Base-by-base conservation (phyloP, 2,888 invertebrate species). In the Heterodera filipjevi region DNA sequence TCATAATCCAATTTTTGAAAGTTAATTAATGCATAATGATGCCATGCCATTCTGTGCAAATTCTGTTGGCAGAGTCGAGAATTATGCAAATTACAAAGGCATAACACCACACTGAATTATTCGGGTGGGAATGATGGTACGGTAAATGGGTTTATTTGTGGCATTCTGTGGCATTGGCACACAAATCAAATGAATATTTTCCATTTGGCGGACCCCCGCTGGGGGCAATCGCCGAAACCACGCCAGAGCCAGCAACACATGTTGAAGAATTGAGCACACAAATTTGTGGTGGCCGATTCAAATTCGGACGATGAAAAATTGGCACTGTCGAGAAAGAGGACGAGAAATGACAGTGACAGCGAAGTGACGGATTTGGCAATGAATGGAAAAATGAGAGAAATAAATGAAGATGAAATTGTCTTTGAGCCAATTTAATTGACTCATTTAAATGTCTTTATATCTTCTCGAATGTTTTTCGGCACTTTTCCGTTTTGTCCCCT, bases 271-370 rank as follows among this genome's bases (percentile, higher is more conserved):
- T 10, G 8, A 14, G 49, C 59, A 27, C 27, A n/a, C 59, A 59
- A 59, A 59, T 59, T 59, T 6, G n/a, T n/a, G 39, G 39, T 59
- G 59, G 12, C 59, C n/a, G 59, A 59, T 59, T 59, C 59, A 59
- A 59, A 49, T 49, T 59, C n/a, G n/a, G 59, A 19, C 59, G 59
- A 27, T 59, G 59, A 59, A 30, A 59, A 59, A 59, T n/a, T 59
- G 59, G n/a, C 27, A 27, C 22, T 19, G 59, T n/a, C 59, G 59
- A 59, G 59, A 59, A 59, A 59, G 59, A 12, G n/a, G n/a, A 27
- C n/a, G 10, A 59, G 10, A 22, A 5, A 53, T 22, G 22, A 14
- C 22, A 53, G 5, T 53, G 16, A 53, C 5, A 53, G 22, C 6
- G 5, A 0, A 3, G 49, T 5, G 49, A 53, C 44, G 44, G 44